Base-by-base conservation (phyloP, 2,888 invertebrate genomes). In the Nomada lathburiana region DNA sequence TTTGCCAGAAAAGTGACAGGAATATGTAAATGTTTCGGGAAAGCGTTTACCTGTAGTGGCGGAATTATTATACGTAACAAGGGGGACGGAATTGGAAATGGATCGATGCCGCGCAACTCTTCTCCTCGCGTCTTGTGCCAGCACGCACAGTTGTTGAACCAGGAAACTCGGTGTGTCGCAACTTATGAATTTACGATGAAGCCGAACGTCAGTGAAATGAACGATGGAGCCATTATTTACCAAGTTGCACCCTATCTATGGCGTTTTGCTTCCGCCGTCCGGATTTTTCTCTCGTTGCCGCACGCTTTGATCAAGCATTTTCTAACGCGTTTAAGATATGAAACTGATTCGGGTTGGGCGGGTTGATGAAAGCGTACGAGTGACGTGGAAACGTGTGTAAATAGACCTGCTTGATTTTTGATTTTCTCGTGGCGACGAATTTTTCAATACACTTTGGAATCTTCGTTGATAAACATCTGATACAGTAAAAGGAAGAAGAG, bases 141-240 rank as follows among this genome's bases (percentile, higher is more conserved):
- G 63, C 68, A 74, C 62, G 53, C 60, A 74, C 62, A 63, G 68
- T 62, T 74, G 52, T 67, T 57, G 36, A 68, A 69, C 64, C 44
- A 36, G 42, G 69, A 65, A 72, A 64, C 68, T 69, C 68, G 26
- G 36, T 64, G 23, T 63, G 72, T 29, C 36, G 50, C 44, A 36
- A 64, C 72, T 73, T 80, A 78, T 78, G 71, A 78, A 78, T 80
- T 78, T 80, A 78, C 67, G 63, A 78, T 68, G 55, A 63, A 63
- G 68, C 52, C 26, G 63, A 63, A 50, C 76, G 44, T 47, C 63
- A 9, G 20, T 44, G 13, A 76, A 75, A 69, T 63, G 63, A 77
- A 55, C 65, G 70, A 70, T 65, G 65, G 63, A 60, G 42, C 62
- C 77, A 67, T 77, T 65, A 71, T 80, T 77, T 36, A 47, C 55